Conservation (phyloP, 2,888 invertebrate genomes). For the Pristionchus mayeri region DNA sequence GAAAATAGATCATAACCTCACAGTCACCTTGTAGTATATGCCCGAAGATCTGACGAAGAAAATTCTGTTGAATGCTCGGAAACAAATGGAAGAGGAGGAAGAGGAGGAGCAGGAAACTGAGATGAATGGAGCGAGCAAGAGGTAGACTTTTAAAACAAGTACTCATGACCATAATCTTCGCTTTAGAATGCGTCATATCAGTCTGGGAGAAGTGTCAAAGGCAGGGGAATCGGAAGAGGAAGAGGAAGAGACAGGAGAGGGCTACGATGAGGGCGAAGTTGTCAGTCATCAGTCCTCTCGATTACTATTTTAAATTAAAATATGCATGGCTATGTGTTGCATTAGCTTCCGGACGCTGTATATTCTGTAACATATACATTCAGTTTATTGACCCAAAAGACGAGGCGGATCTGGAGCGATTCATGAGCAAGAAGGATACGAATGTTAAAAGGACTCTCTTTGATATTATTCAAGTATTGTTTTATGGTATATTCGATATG, state of each 20-base stretch:
- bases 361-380: conserved; percentile 30
- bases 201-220: conserved; percentile 57
- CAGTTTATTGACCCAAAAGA: conserved; percentile 77
- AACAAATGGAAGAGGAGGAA: conserved; percentile 61
- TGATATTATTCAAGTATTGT: conserved; percentile 86
- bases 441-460: conserved; percentile 85
- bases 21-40: conserved; percentile 60
- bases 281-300: conserved; percentile 49
- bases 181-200: conserved; percentile 62
- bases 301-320: not conserved
- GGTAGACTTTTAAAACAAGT: conserved; percentile 49
- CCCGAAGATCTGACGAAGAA: conserved; percentile 64
- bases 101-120: conserved; percentile 55
- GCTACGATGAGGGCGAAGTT: conserved; percentile 62
- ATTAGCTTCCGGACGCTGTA: not conserved
- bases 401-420: conserved; percentile 89
- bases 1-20: too few species aligned
- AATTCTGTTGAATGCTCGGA: conserved; percentile 65
- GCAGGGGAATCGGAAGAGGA: conserved; percentile 57
- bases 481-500: not conserved
- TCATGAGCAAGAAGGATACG: conserved; percentile 83
- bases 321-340: not conserved
- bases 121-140: conserved; percentile 47
- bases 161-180: not conserved
- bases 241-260: conserved; percentile 56